A percentile compares a stretch with the other conserved stretches of the same genome.
phyloP scores from a whole-genome alignment of 2,888 invertebrate species.

The Tortricodes alternella region DNA sequence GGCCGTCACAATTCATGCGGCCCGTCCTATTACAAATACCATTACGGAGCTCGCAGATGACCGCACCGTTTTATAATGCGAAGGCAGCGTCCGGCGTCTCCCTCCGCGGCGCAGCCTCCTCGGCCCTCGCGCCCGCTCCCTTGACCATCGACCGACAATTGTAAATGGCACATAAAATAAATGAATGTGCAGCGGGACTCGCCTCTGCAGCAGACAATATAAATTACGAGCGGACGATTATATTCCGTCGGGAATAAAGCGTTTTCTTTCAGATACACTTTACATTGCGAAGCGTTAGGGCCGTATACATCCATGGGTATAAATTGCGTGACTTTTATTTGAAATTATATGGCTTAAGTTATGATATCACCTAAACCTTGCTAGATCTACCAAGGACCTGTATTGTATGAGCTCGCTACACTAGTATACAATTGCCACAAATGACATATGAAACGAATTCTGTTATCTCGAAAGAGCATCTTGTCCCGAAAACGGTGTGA shows the following conservation, averaged over 20 bases:
- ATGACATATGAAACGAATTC: too few relatives aligned
- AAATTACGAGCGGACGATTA: constrained; percentile 84
- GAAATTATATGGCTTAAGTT: too few relatives aligned
- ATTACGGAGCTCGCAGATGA: constrained; percentile 81
- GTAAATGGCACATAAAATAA: constrained; percentile 85
- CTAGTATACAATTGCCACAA: too few relatives aligned
- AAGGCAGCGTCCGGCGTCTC: constrained; percentile 66
- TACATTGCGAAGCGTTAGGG: constrained; percentile 22
- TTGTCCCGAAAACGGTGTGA: too few relatives aligned
- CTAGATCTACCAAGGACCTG: too few relatives aligned
- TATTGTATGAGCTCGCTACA: too few relatives aligned
- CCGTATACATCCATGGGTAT: background rate
- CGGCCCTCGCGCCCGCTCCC: constrained; percentile 67
- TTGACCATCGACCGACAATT: constrained; percentile 84
- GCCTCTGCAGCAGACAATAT: constrained; percentile 84
- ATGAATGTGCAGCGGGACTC: constrained; percentile 83
- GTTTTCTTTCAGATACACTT: constrained; percentile 77
- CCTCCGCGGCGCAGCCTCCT: constrained; percentile 51
- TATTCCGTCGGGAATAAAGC: constrained; percentile 82
- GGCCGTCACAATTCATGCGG: constrained; percentile 70
- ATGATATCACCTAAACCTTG: too few relatives aligned
- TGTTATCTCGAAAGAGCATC: too few relatives aligned
- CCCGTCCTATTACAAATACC: constrained; percentile 77
- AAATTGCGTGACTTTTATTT: background rate
- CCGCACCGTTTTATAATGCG: constrained; percentile 83